Percentiles rank a stretch among this genome's conserved stretches.
Evolutionary conservation across 2,797 vertebrate species (phyloP).

Genomic region (Anabas testudineus): DNA sequence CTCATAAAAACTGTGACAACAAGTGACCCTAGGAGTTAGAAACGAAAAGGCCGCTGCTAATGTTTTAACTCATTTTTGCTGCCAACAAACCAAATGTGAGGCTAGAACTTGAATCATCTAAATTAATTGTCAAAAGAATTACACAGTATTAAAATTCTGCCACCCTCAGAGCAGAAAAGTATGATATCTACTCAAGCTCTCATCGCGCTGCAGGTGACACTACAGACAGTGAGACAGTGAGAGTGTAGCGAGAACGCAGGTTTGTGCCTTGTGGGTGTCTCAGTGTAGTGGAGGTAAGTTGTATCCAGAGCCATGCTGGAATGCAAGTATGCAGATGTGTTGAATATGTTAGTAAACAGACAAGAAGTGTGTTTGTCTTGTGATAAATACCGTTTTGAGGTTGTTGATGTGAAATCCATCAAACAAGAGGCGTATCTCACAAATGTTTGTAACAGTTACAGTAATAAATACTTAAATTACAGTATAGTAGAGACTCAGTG

Average conservation of each 20-base stretch:
- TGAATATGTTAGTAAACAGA: constrained; percentile 49
- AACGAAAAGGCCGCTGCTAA: not conserved
- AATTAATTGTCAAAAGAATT: too few species aligned
- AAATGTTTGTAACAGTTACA: not conserved
- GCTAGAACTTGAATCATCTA: too few species aligned
- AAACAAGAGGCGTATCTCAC: not conserved
- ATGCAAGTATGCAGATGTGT: constrained; percentile 42
- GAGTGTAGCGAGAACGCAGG: not conserved
- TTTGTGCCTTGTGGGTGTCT: not conserved
- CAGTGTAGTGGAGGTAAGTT: not conserved
- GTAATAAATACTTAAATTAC: too few species aligned
- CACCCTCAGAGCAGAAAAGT: not conserved
- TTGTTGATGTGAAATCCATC: not conserved
- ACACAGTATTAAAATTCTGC: not conserved
- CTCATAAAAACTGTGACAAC: not conserved
- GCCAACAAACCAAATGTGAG: too few species aligned
- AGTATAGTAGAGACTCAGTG: not conserved
- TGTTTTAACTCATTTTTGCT: too few species aligned
- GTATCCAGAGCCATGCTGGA: constrained; percentile 8
- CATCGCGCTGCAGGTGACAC: constrained; percentile 1
- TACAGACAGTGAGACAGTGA: not conserved
- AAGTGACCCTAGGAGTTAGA: not conserved
- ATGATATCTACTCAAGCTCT: not conserved
- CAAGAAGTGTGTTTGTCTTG: constrained; percentile 44
- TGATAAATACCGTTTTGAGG: constrained; percentile 31